Percentiles rank a stretch among this genome's conserved stretches.
Evolutionary conservation across 1,140 invertebrate genomes (phyloP).

Genomic region (Pomacea maculata): DNA sequence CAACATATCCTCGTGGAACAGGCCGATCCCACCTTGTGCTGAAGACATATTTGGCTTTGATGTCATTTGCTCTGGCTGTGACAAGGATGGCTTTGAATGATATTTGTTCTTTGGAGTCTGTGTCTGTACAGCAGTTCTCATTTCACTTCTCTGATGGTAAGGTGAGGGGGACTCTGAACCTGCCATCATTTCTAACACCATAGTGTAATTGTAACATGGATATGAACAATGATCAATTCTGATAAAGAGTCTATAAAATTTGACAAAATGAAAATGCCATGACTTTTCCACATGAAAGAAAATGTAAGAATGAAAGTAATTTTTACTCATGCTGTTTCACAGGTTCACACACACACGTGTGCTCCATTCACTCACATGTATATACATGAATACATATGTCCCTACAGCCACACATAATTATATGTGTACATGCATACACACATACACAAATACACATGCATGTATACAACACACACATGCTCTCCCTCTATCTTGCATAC

Average conservation of each 20-base stretch:
- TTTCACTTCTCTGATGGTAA: background rate
- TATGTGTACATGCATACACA: background rate
- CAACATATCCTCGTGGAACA: slow-evolving; percentile 27
- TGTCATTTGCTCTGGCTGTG: slow-evolving; percentile 11
- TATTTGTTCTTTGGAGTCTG: slow-evolving; percentile 13
- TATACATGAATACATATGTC: background rate
- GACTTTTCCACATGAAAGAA: background rate
- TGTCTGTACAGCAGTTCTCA: slow-evolving; percentile 6
- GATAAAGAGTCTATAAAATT: background rate
- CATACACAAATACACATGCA: background rate
- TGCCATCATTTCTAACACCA: background rate
- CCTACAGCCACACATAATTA: background rate
- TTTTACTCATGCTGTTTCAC: background rate
- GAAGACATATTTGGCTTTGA: background rate
- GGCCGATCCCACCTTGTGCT: slow-evolving; percentile 1
- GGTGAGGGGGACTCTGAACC: slow-evolving; percentile 10
- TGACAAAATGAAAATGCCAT: background rate
- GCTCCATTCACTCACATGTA: background rate
- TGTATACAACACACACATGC: slow-evolving; percentile 4
- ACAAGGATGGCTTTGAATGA: background rate
- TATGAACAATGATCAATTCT: background rate
- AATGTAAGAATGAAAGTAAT: background rate
- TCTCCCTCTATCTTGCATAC: background rate
- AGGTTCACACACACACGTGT: background rate
- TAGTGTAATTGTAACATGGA: background rate